Base-by-base conservation (phyloP, 2,113 vertebrate species). In the Psilopogon haemacephalus region DNA sequence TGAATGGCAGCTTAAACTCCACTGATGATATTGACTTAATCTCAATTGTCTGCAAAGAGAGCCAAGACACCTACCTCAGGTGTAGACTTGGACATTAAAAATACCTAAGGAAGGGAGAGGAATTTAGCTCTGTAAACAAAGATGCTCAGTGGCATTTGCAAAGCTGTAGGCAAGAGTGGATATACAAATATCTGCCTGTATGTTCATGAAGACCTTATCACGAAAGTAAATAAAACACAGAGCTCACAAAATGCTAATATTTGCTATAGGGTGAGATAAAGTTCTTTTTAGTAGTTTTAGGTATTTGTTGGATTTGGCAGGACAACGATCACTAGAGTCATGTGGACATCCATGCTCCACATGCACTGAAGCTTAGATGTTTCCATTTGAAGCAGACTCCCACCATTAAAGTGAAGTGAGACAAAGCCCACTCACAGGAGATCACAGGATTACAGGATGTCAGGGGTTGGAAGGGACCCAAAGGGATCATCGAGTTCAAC, bases 131-230 rank as follows among this genome's bases (percentile, higher is more conserved):
- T 6, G 9, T 15, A 59, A 84, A 59, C 5, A 64, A 55, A 71
- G 69, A 11, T 0, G 3, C 38, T 64, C 5, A 1, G 5, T 70
- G 69, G 4, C 40, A 28, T 81, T 90, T 90, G 17, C 0, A 1
- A n/a, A 54, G 44, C 46, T 67, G 26, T 15, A 26, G 64, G 3
- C 9, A 23, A 50, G 60, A 38, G 4, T 11, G 17, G 46, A 27
- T 40, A 35, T 20, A 15, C 17, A 32, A 59, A 63, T 26, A 60
- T 6, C 12, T 0, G 0, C 4, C 1, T 1, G 3, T 30, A 16
- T 26, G 24, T 12, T 73, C 17, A 6, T 24, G 50, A 27, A 44
- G 11, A 3, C 79, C 21, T 73, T 38, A 38, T 11, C 24, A 33
- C 37, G 50, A 27, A 2, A 58, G 33, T 24, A 48, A 71, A 0